Base-by-base conservation (phyloP, 2,797 vertebrate species). In the Amphiprion clarkii region DNA sequence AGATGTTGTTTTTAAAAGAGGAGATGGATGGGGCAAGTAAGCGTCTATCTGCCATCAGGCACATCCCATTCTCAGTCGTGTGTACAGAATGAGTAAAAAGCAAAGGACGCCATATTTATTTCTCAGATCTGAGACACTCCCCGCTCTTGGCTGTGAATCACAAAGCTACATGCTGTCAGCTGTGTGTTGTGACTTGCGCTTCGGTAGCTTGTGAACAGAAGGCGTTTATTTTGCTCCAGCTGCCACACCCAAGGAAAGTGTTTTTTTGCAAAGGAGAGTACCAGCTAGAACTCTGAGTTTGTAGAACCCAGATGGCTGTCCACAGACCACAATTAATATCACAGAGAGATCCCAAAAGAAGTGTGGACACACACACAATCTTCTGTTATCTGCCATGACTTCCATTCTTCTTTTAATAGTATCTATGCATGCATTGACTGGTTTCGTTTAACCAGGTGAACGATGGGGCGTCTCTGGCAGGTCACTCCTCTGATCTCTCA, bases 171-270 rank as follows among this genome's bases (percentile, higher is more conserved):
- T 72, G 87, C 87, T 89, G 92, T 91, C 87, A 88, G 90, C 92
- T 95, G 91, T 94, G 87, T 95, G 94, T 95, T 94, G 93, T 90
- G 92, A 95, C 94, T 95, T 95, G 94, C 75, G 83, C 85, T 88
- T 76, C 66, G 42, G 90, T 76, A 93, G 89, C 88, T 74, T 81
- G 84, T 23, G 85, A 94, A 93, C 93, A 93, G 92, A 94, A 94
- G 92, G 88, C 90, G 78, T 95, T 94, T 94, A 90, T 94, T 94
- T 94, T 84, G 72, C 88, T 93, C 85, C 93, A 89, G 88, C 82
- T 93, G 94, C 94, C 95, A 94, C 95, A 94, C 95, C 94, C 95
- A 90, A 83, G 71, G 85, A 94, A 94, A 95, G 90, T 91, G 88
- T 93, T 95, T 95, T 94, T 91, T 78, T 87, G 76, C 81, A 69